Base-by-base conservation (phyloP, 2,888 invertebrate species). In the Eupithecia vulgata region DNA sequence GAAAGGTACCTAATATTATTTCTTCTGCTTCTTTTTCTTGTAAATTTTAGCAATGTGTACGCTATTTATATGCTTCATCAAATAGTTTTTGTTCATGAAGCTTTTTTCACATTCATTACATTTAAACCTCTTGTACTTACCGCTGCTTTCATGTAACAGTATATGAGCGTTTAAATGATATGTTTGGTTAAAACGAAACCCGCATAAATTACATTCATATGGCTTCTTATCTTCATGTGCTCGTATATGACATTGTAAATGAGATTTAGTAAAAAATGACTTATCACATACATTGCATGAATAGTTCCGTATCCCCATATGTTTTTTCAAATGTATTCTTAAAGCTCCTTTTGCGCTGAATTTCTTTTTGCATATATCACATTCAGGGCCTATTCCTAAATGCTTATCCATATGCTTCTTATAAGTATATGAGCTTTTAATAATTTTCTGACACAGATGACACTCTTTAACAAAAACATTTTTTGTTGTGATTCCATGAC, bases 141-240 rank as follows among this genome's bases (percentile, higher is more conserved):
- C 57, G 10, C 5, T 57, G 3, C 25, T 57, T 25, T 57, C 57
- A 25, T 57, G 57, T 5, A 57, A 4, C 5, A 25, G 5, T 25
- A 13, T 25, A 25, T 57, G 57, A 57, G 57, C 57, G n/a, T 57
- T 57, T 12, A 57, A 57, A 57, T 57, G 57, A 57, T 57, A 57
- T 12, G 5, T 57, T 57, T 57, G 57, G 25, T 57, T 57, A 57
- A 25, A 57, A 0, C 57, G 12, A 57, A 57, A 57, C 25, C 25
- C 57, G 1, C 62, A 62, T 35, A 35, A 35, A n/a, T 62, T 17
- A 35, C 30, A 62, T 62, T 35, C 17, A 62, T 62, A 62, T 21
- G 12, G 57, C 57, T 57, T 57, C n/a, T 57, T 57, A 57, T 57
- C 25, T 13, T 57, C 57, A 13, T 57, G 57, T 25, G 57, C 57